Evolutionary conservation across 37 sponge, comb jelly and placozoan species (phyloP).

Genomic region (Axinella damicornis): DNA sequence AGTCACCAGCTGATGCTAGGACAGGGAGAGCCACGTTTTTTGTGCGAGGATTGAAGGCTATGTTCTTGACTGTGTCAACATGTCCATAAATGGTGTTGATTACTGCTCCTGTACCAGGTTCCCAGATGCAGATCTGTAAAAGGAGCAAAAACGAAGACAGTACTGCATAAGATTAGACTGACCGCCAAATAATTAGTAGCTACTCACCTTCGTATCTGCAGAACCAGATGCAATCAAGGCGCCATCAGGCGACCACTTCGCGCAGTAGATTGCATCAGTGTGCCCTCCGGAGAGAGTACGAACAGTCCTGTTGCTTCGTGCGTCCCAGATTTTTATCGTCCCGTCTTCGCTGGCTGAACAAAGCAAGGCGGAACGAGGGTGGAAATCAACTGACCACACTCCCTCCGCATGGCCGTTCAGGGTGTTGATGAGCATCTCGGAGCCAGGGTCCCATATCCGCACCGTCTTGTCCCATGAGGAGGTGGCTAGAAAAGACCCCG

Average conservation of each 20-base stretch:
- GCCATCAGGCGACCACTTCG: conserved; percentile 85
- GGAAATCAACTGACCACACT: conserved; percentile 84
- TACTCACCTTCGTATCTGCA: conserved; percentile 70
- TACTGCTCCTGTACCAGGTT: conserved; percentile 54
- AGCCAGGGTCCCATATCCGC: conserved; percentile 83
- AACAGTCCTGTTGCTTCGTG: conserved; percentile 46
- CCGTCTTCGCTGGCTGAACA: conserved; percentile 81
- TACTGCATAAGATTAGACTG: too few relatives aligned
- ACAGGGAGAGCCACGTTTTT: conserved; percentile 45
- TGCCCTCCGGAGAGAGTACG: conserved; percentile 58
- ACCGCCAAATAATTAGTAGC: too few relatives aligned
- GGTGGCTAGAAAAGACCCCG: conserved; percentile 74
- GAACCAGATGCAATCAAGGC: conserved; percentile 75
- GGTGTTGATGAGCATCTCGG: conserved; percentile 57
- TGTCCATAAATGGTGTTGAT: conserved; percentile 79
- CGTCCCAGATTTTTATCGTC: conserved; percentile 80
- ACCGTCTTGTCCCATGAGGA: conserved; percentile 91
- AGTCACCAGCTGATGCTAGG: conserved; percentile 85
- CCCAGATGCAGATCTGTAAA: conserved; percentile 84
- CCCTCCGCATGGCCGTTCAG: conserved; percentile 76
- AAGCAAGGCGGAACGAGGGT: conserved; percentile 65
- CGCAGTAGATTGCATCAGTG: conserved; percentile 67
- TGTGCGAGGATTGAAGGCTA: conserved; percentile 70
- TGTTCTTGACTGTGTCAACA: conserved; percentile 70
- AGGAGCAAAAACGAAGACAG: neutral